Conservation (phyloP, 2,113 vertebrate species). For the Nerophis lumbriciformis region DNA sequence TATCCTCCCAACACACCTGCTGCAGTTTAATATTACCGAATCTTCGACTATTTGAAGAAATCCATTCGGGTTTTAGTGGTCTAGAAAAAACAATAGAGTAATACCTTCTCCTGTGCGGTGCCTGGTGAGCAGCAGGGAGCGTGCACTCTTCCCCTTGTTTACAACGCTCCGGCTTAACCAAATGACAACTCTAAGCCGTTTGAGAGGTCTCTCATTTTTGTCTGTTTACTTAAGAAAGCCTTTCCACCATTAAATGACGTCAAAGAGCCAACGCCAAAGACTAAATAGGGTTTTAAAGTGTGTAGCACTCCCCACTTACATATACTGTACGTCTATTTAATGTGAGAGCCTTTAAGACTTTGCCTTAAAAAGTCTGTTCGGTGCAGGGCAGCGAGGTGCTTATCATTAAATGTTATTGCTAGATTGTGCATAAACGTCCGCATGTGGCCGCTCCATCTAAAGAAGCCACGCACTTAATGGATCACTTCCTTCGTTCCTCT, state of each 20-base stretch:
- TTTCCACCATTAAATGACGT: constrained; percentile 66
- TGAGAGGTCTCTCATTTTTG: constrained; percentile 57
- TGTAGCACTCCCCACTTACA: constrained; percentile 35
- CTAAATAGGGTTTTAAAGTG: constrained; percentile 61
- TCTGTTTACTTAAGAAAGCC: constrained; percentile 63
- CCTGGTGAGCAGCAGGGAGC: constrained; percentile 1
- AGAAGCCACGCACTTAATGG: constrained; percentile 51
- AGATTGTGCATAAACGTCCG: constrained; percentile 47
- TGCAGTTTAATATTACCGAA: no score
- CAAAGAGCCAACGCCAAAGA: constrained; percentile 53
- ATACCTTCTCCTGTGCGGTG: constrained; percentile 9
- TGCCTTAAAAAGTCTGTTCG: constrained; percentile 69
- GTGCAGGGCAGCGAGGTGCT: constrained; percentile 44
- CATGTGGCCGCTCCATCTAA: constrained; percentile 32
- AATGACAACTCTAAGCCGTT: constrained; percentile 65
- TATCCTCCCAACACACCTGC: no score
- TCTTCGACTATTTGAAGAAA: no score
- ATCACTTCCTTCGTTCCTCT: constrained; percentile 52
- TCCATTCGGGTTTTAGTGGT: no score
- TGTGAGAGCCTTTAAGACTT: constrained; percentile 29
- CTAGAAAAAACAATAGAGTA: no score
- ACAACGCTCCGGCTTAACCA: constrained; percentile 50
- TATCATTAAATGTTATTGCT: constrained; percentile 57
- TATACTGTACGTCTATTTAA: neutral
- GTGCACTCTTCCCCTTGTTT: constrained; percentile 42